phyloP scores from a whole-genome alignment of 2,113 vertebrate species.

The Cettia cetti region DNA sequence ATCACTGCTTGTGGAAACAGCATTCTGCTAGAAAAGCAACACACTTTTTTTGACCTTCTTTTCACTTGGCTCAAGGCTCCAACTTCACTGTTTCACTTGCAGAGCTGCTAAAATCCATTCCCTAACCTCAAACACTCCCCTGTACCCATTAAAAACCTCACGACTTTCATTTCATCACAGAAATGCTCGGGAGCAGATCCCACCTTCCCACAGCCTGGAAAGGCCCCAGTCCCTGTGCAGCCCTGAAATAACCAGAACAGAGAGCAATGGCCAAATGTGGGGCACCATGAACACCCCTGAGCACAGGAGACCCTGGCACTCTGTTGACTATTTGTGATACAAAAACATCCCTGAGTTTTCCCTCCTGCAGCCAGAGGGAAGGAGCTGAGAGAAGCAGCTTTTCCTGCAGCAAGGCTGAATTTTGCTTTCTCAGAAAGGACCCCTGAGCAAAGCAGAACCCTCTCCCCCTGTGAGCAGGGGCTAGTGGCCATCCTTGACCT shows the following conservation, averaged over 20 bases:
- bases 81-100: not conserved
- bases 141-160: not conserved
- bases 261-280: not conserved
- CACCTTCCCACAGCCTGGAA: not conserved
- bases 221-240: not conserved
- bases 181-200: not conserved
- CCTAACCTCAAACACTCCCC: not conserved
- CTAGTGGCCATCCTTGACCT: not conserved
- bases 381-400: not conserved
- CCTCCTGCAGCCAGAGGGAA: not conserved
- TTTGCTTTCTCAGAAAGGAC: not conserved
- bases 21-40: not conserved
- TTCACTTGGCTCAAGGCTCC: not conserved
- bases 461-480: not conserved
- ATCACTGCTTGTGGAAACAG: conserved; percentile 35
- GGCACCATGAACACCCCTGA: not conserved
- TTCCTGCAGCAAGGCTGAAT: not conserved
- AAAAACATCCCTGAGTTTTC: not conserved
- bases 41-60: conserved; percentile 1
- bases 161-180: not conserved
- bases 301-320: not conserved
- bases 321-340: not conserved
- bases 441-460: not conserved
- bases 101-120: conserved; percentile 1
- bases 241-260: not conserved